Evolutionary conservation across 2,888 invertebrate species (phyloP), one percentile per base, ranked within the genome.

Genomic region (Heliconius ismenius): DNA sequence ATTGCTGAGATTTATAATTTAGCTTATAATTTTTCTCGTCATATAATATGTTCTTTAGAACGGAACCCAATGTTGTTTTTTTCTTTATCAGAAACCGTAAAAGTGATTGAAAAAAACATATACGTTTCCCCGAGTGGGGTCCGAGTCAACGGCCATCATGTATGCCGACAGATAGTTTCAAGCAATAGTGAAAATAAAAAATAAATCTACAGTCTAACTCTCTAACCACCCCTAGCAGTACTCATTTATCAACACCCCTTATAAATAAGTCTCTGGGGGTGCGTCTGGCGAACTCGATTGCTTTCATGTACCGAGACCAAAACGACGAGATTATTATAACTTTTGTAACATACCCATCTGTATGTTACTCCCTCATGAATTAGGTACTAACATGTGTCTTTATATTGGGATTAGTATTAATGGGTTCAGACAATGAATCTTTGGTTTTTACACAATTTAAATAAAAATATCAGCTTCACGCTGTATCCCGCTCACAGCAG

Each of bases 281-380:
- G 54, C 43, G 58, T n/a, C n/a, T 32, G 70, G 70, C 68, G 26
- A 28, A 24, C 28, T 73, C 54, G 69, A 73, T 76, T 73, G 78
- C 68, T 73, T 73, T 76, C 73, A 69, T 64, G 73, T 69, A 78
- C 75, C 67, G 73, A 73, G 43, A 73, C 73, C 62, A 62, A 62
- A 73, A 73, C 73, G 62, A 73, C 10, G 62, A 58, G 39, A 62
- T 73, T 60, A 62, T 73, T 73, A 72, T 72, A 73, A 62, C 58
- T 73, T 73, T 36, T 62, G 73, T 73, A 73, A 62, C 62, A 10
- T 73, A 62, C 4, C 43, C 13, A 18, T 73, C 36, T 39, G 60
- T 39, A 73, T 39, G 67, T 67, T n/a, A 28, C 36, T 21, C 64
- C 36, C 36, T 58, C n/a, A 10, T 58, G n/a, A n/a, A n/a, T 58